Evolutionary conservation across 2,113 vertebrate genomes (phyloP).

Genomic region (Dinomys branickii): DNA sequence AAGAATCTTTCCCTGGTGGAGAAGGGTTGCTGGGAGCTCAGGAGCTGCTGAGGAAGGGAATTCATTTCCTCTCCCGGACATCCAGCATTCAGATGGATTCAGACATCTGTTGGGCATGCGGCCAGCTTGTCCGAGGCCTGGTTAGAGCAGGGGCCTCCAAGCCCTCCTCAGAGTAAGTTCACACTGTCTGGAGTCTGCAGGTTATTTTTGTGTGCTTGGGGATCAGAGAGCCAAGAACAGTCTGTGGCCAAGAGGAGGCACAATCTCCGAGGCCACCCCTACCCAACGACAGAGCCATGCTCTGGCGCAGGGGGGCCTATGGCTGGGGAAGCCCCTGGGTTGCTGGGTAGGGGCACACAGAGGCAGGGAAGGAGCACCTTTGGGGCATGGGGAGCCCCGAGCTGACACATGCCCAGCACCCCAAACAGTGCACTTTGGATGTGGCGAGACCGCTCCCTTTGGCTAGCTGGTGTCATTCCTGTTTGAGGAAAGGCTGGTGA

Average conservation of each 20-base stretch:
- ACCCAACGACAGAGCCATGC: not conserved
- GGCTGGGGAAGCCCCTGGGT: not conserved
- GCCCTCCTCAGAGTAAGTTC: not conserved
- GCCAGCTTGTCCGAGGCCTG: not conserved
- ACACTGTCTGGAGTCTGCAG: not conserved
- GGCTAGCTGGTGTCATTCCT: not conserved
- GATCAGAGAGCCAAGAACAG: not conserved
- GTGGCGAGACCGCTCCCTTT: not conserved
- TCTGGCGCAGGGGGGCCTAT: too few relatives aligned
- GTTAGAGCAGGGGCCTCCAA: not conserved
- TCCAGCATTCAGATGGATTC: not conserved
- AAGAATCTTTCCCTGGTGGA: not conserved
- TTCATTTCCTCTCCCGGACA: not conserved
- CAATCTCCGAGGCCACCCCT: not conserved
- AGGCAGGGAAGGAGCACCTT: not conserved
- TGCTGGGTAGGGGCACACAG: not conserved
- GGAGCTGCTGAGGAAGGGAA: not conserved
- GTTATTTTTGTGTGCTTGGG: not conserved
- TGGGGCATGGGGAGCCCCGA: not conserved
- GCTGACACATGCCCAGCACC: not conserved
- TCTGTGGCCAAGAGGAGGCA: not conserved
- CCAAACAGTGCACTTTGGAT: not conserved
- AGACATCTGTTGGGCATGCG: not conserved
- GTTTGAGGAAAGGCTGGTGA: not conserved
- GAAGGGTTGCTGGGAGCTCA: not conserved